These are phyloP conservation scores for Nephrotoma appendiculata DNA, from an alignment of 2,888 invertebrate genomes.

Conservation along the genomic window DNA sequence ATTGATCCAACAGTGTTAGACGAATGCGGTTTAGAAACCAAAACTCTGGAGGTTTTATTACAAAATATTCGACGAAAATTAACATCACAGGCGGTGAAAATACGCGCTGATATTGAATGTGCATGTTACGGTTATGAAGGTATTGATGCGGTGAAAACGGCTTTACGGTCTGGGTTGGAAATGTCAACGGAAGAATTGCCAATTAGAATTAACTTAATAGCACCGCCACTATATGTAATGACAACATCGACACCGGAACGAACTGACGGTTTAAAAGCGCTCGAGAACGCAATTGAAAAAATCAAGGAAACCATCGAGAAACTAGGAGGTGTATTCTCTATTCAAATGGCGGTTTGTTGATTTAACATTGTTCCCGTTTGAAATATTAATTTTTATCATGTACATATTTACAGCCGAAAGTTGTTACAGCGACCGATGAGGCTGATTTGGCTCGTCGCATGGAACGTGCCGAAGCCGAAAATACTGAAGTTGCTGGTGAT, in stretches of 20 bases:
- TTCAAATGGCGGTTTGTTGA: constrained; percentile 78
- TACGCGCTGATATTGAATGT: constrained; percentile 84
- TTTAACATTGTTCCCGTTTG: constrained; percentile 5
- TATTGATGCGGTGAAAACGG: constrained; percentile 93
- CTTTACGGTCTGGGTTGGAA: constrained; percentile 77
- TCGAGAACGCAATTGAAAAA: constrained; percentile 78
- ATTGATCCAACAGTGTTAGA: constrained; percentile 81
- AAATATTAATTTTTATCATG: neutral
- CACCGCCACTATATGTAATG: constrained; percentile 96
- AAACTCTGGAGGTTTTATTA: constrained; percentile 81
- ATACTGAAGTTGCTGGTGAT: constrained; percentile 85
- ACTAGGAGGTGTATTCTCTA: constrained; percentile 81
- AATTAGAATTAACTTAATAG: constrained; percentile 97
- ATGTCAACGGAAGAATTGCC: constrained; percentile 87
- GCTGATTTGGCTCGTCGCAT: constrained; percentile 86
- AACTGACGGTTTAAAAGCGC: constrained; percentile 76
- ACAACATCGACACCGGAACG: constrained; percentile 97
- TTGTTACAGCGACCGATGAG: constrained; percentile 96
- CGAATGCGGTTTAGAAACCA: constrained; percentile 87
- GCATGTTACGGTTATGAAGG: constrained; percentile 96
- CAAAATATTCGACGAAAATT: constrained; percentile 91
- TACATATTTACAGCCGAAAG: constrained; percentile 59
- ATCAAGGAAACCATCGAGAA: constrained; percentile 70
- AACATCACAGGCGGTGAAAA: constrained; percentile 94
- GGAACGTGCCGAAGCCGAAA: constrained; percentile 87